A percentile compares a stretch with the other conserved stretches of the same genome.
Evolutionary conservation across 1,140 invertebrate species (phyloP).

Genomic region (Camponotus floridanus): DNA sequence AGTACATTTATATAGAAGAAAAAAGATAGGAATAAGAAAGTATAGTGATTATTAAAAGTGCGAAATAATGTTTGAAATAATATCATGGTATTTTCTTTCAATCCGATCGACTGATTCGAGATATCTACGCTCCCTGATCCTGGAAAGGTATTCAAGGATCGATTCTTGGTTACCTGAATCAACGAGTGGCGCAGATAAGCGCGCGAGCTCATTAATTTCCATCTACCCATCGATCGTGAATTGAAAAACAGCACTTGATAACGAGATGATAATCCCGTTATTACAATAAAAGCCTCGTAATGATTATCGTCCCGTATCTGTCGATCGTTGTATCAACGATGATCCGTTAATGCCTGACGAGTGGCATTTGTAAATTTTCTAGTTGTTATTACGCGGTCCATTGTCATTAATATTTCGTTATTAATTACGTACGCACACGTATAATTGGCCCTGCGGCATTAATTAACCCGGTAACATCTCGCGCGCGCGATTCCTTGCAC

Average conservation of each 20-base stretch:
- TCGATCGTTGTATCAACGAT: conserved; percentile 29
- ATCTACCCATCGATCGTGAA: conserved; percentile 34
- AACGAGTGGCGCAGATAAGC: conserved; percentile 55
- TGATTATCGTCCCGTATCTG: conserved; percentile 57
- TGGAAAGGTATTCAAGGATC: conserved; percentile 39
- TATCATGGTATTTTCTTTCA: conserved; percentile 84
- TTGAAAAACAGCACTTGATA: conserved; percentile 61
- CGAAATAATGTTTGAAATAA: conserved; percentile 81
- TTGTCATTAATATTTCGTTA: conserved; percentile 68
- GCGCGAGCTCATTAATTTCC: conserved; percentile 58
- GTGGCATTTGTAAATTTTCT: conserved; percentile 66
- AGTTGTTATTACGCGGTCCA: conserved; percentile 42
- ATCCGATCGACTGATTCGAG: conserved; percentile 75
- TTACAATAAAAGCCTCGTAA: conserved; percentile 61
- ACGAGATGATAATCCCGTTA: conserved; percentile 62
- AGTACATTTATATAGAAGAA: not conserved
- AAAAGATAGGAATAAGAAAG: not conserved
- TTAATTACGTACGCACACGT: conserved; percentile 62
- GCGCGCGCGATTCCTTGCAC: conserved; percentile 17
- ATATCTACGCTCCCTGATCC: conserved; percentile 46
- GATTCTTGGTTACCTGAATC: conserved; percentile 56
- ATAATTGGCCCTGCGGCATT: conserved; percentile 45
- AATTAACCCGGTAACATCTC: conserved; percentile 42
- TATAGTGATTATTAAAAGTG: conserved; percentile 1
- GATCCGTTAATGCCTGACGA: conserved; percentile 67